Base-by-base conservation (phyloP, 2,113 vertebrate species). In the Amia ocellicauda region DNA sequence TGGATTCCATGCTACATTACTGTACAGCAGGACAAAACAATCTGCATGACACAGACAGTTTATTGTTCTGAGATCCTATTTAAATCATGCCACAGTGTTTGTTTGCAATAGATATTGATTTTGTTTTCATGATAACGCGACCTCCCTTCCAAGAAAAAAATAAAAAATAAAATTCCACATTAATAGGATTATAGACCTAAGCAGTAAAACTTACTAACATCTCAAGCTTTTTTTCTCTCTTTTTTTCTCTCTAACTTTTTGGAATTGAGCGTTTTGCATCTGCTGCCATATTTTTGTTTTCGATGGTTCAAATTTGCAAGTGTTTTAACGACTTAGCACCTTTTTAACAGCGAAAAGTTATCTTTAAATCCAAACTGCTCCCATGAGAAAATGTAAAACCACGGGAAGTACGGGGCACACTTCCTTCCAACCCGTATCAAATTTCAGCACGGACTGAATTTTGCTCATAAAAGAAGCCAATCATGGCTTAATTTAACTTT, bases 81-180 rank as follows among this genome's bases (percentile, higher is more conserved):
- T 36, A 7, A 36, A 36, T 36, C 31, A 7, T 36, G 11, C 31
- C 1, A 1, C 31, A 36, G 5, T 36, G 5, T 7, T 36, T 2
- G 31, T 36, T 36, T 36, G 31, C 11, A 5, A 36, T 36, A 11
- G 31, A 11, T 5, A 36, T 36, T 36, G 31, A 36, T 36, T 36
- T 7, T 11, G 69, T 69, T 66, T 71, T 69, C 14, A 68, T 63
- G 71, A 67, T 69, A 71, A 67, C 64, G 69, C 74, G 66, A 72
- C 71, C 69, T 71, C 69, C 14, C 45, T n/a, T 16, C 16, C 14
- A 47, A n/a, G 45, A 11, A 47, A 47, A 47, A 47, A 47, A 11
- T 19, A n/a, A 17, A 7, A 36, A 36, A 36, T 36, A 36, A 36
- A 36, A 36, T 36, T 36, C 11, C 1, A 36, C 31, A 47, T 47